Conservation (phyloP, 1,140 invertebrate species). For the Aricia agestis region DNA sequence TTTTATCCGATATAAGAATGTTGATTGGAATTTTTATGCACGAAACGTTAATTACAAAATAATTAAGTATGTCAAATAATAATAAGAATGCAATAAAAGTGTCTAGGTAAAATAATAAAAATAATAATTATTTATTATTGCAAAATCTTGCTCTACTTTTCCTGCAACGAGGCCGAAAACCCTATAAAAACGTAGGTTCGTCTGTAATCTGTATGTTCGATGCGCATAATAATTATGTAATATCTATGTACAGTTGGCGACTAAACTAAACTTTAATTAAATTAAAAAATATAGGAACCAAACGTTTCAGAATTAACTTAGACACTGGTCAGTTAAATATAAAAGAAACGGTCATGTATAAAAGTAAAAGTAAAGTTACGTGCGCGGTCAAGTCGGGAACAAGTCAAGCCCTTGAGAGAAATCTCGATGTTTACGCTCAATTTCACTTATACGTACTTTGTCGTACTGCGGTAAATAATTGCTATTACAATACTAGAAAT, state of each 20-base stretch:
- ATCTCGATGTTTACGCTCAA: conserved; percentile 24
- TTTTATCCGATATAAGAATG: background rate
- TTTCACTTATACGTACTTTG: conserved; percentile 21
- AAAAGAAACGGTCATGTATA: conserved; percentile 12
- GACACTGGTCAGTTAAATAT: background rate
- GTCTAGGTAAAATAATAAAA: no score
- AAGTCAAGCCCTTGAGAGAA: conserved; percentile 31
- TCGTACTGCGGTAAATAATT: background rate
- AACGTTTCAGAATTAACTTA: background rate
- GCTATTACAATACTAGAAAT: background rate
- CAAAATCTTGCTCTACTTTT: background rate
- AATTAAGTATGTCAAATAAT: background rate
- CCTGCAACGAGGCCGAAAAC: background rate
- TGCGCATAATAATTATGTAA: no score
- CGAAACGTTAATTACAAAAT: background rate
- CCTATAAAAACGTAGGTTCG: background rate
- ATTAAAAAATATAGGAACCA: no score
- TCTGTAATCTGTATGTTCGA: no score
- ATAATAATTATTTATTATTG: background rate
- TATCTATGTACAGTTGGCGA: no score
- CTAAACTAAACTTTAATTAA: no score
- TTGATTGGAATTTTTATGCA: background rate
- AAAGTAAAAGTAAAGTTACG: conserved; percentile 26
- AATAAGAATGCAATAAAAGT: background rate
- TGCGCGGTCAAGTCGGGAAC: conserved; percentile 13